phyloP scores from a whole-genome alignment of 2,888 invertebrate genomes.

The Eucriotettix oculatus region DNA sequence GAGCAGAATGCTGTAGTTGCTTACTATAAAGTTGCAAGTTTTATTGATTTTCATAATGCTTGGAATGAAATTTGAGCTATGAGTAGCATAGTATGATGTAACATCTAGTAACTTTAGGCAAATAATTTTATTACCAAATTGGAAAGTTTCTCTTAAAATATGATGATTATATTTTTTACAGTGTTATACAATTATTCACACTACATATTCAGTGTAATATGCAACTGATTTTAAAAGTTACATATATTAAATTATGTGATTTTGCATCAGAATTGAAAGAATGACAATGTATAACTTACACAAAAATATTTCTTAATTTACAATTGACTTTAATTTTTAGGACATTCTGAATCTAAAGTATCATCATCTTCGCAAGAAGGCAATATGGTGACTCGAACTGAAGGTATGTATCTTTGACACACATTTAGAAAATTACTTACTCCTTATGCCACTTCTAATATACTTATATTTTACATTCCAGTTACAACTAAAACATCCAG shows the following conservation, averaged over 20 bases:
- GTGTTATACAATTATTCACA: too few relatives aligned
- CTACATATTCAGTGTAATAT: too few relatives aligned
- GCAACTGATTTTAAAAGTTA: too few relatives aligned
- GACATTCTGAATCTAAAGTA: constrained; percentile 15
- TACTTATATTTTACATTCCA: constrained; percentile 12
- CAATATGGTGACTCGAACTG: constrained; percentile 16
- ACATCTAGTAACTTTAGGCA: not conserved
- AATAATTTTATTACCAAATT: too few relatives aligned
- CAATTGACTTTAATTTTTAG: constrained; percentile 10
- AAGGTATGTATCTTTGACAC: constrained; percentile 15
- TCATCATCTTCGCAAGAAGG: constrained; percentile 13
- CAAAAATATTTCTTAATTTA: not conserved
- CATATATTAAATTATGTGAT: too few relatives aligned
- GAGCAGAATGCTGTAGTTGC: constrained; percentile 6
- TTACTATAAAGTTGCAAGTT: constrained; percentile 1
- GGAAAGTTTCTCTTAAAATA: too few relatives aligned
- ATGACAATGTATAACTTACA: too few relatives aligned
- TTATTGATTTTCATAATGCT: not conserved
- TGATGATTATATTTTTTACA: too few relatives aligned
- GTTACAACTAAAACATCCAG: constrained; percentile 18
- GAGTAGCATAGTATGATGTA: not conserved
- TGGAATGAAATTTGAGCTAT: not conserved
- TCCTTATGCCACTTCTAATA: not conserved
- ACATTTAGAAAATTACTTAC: not conserved
- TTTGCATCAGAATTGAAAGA: too few relatives aligned